A percentile compares a stretch with the other conserved stretches of the same genome.
These are phyloP conservation scores for Bettongia penicillata DNA, from an alignment of 2,113 vertebrate genomes.

Conservation along the genomic window DNA sequence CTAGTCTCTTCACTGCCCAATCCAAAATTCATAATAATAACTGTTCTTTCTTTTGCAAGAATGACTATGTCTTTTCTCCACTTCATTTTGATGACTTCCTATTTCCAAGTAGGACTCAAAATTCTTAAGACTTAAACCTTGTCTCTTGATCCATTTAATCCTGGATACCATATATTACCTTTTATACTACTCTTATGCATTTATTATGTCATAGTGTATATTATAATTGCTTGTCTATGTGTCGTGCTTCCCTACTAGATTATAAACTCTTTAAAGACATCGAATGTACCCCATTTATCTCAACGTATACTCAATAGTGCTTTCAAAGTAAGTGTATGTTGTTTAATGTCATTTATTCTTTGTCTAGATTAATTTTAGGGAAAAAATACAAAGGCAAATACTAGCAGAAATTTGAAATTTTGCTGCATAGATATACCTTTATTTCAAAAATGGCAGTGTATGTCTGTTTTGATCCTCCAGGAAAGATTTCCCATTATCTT, in stretches of 20 bases:
- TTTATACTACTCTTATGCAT: neutral
- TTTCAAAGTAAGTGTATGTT: neutral
- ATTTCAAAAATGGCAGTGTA: neutral
- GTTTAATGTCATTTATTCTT: neutral
- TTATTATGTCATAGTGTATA: neutral
- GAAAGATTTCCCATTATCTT: neutral
- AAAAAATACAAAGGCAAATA: neutral
- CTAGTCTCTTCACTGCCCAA: neutral
- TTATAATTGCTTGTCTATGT: neutral
- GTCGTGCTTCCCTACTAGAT: neutral
- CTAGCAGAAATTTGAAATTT: neutral
- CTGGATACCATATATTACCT: neutral
- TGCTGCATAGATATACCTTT: neutral
- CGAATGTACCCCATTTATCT: neutral
- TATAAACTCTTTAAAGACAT: neutral
- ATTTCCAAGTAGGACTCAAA: neutral
- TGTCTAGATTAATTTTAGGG: neutral
- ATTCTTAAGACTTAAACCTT: neutral
- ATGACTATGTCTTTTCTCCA: neutral
- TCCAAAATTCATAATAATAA: neutral
- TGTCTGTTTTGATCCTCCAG: neutral
- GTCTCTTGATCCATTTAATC: neutral
- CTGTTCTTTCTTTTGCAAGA: neutral
- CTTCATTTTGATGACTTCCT: neutral
- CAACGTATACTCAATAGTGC: neutral